Evolutionary conservation across 2,888 invertebrate genomes (phyloP), one percentile per base, ranked within the genome.

Genomic region (Pantelozetes paolii): DNA sequence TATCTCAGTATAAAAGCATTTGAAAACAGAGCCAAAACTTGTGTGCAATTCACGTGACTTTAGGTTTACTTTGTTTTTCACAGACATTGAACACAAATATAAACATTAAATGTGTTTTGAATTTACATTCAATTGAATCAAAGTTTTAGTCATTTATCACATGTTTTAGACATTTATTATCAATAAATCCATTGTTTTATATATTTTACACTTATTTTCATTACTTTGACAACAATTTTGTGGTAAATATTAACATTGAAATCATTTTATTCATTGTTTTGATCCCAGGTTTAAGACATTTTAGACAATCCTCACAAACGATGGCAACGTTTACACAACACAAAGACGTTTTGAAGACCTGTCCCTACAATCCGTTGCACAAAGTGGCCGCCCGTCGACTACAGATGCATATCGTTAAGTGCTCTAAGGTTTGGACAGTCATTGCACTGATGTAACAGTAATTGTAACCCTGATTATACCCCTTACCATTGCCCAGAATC

Each of bases 281-380:
- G 45, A 45, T 8, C 6, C 36, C 36, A 36, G 5, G 11, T 36
- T 36, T 36, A 15, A 2, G 45, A 45, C 15, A 45, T 15, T 15
- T 45, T 11, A 32, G 32, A 32, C n/a, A 30, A 30, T 59, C 28
- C n/a, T n/a, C n/a, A n/a, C 2, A 67, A 42, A 42, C 67, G 18
- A 67, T 67, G 67, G 67, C 67, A 11, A 67, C 67, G 42, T 67
- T 67, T 20, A 67, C 40, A 20, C 42, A 8, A 15, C 30, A 26
- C 26, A 32, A n/a, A 11, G 71, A 71, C 26, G 71, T 32, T 13
- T 23, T 71, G 48, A 54, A 54, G 50, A 71, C 71, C 20, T 71
- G 71, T 71, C 71, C 71, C 1, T 71, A 71, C 50, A 71, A 71
- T 71, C 71, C 71, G 5, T n/a, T 71, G 20, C 71, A 71, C 15